These are phyloP conservation scores for Lagria hirta DNA, from an alignment of 2,888 invertebrate genomes.

Conservation along the genomic window DNA sequence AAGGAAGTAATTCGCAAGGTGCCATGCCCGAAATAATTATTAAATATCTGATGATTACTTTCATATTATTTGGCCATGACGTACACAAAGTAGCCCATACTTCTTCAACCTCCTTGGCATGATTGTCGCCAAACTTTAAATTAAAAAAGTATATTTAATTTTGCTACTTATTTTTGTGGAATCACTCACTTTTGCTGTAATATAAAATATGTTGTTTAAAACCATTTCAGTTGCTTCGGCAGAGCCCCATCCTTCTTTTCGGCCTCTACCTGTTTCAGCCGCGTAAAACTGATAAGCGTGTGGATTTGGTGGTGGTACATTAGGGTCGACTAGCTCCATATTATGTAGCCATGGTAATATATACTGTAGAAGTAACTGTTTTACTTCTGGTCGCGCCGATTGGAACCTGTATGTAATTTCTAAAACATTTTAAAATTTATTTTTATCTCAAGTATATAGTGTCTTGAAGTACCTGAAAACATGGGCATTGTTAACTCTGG, in stretches of 20 bases:
- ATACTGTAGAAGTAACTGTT: conserved; percentile 88
- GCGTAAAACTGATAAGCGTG: conserved; percentile 75
- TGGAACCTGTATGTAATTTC: conserved; percentile 97
- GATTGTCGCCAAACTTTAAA: conserved; percentile 88
- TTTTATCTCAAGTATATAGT: too few species aligned
- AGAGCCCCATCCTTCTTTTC: conserved; percentile 95
- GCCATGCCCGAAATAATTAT: conserved; percentile 97
- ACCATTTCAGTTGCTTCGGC: conserved; percentile 99
- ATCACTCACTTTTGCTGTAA: conserved; percentile 83
- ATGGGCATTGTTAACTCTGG: conserved; percentile 99
- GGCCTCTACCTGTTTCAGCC: conserved; percentile 61
- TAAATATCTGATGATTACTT: conserved; percentile 93
- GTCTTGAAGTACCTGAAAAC: conserved; percentile 96
- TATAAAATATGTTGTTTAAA: conserved; percentile 96
- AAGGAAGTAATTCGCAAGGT: conserved; percentile 88
- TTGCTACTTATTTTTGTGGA: background rate
- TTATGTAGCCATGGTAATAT: conserved; percentile 97
- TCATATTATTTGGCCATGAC: conserved; percentile 96
- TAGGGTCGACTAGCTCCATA: conserved; percentile 97
- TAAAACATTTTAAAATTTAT: conserved; percentile 52
- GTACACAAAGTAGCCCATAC: conserved; percentile 95
- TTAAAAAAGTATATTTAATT: background rate
- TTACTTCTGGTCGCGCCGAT: conserved; percentile 90
- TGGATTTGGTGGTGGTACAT: conserved; percentile 87
- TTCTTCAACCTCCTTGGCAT: conserved; percentile 93